phyloP scores from a whole-genome alignment of 23 tunicate species.

The Halocynthia aurantium region DNA sequence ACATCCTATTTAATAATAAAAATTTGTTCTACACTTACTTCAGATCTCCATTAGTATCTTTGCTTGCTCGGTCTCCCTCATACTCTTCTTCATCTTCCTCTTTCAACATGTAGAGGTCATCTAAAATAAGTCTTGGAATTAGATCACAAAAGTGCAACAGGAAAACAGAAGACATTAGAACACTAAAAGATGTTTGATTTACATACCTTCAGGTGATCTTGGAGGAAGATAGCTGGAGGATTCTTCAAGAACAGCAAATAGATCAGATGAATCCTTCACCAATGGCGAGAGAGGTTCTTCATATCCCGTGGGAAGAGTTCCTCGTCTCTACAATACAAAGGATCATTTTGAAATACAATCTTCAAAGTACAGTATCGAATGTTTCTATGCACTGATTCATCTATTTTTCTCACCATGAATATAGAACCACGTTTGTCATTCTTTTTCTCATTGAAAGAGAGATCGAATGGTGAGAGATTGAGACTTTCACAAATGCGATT shows the following conservation, averaged over 20 bases:
- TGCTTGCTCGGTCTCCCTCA: constrained; percentile 2
- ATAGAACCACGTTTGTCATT: constrained; percentile 36
- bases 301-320: constrained; percentile 79
- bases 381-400: neutral
- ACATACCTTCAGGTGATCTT: constrained; percentile 41
- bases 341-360: neutral
- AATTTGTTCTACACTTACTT: neutral
- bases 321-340: constrained; percentile 51
- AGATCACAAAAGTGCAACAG: constrained; percentile 13
- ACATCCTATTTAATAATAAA: too few species aligned
- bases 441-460: constrained; percentile 42
- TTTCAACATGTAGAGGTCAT: constrained; percentile 66
- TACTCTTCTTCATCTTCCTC: constrained; percentile 65
- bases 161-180: neutral
- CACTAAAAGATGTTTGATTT: neutral
- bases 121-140: neutral
- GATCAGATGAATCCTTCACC: constrained; percentile 62
- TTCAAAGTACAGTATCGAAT: neutral
- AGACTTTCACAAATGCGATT: constrained; percentile 78
- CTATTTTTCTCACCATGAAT: constrained; percentile 38
- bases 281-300: constrained; percentile 91
- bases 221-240: constrained; percentile 84
- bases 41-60: constrained; percentile 10
- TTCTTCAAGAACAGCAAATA: constrained; percentile 62
- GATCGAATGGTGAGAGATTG: constrained; percentile 80